These are phyloP conservation scores for Dallia pectoralis DNA, from an alignment of 2,797 vertebrate genomes.

Conservation along the genomic window DNA sequence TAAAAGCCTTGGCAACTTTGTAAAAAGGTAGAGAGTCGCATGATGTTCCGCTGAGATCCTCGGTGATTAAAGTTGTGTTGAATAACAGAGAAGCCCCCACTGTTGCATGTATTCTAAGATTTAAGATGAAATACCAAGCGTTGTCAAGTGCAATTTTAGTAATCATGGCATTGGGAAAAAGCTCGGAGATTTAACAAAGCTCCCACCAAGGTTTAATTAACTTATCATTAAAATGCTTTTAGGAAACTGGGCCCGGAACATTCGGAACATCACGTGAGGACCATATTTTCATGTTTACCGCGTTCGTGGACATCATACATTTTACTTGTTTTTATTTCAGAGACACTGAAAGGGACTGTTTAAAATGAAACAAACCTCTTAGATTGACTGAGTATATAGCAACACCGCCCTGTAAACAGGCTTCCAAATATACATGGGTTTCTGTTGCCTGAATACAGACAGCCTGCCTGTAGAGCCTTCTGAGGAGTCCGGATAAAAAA, in stretches of 20 bases:
- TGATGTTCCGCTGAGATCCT: no score
- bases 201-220: no score
- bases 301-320: background rate
- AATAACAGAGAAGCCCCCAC: no score
- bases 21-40: no score
- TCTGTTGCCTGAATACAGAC: conserved; percentile 69
- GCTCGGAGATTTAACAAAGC: no score
- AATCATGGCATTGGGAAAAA: no score
- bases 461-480: conserved; percentile 43
- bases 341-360: background rate
- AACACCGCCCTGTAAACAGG: background rate
- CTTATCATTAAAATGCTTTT: no score
- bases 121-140: no score
- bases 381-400: background rate
- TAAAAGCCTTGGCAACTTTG: no score
- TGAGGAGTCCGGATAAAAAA: conserved; percentile 60
- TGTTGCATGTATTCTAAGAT: no score
- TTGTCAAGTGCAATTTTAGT: no score
- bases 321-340: background rate
- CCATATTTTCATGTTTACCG: background rate
- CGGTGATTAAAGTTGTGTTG: no score
- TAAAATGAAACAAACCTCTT: background rate
- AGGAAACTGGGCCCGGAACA: background rate
- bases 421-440: conserved; percentile 39
- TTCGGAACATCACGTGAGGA: background rate